A percentile compares a stretch with the other conserved stretches of the same genome.
phyloP scores from a whole-genome alignment of 2,888 invertebrate species.

The Pogonocherus hispidulus region DNA sequence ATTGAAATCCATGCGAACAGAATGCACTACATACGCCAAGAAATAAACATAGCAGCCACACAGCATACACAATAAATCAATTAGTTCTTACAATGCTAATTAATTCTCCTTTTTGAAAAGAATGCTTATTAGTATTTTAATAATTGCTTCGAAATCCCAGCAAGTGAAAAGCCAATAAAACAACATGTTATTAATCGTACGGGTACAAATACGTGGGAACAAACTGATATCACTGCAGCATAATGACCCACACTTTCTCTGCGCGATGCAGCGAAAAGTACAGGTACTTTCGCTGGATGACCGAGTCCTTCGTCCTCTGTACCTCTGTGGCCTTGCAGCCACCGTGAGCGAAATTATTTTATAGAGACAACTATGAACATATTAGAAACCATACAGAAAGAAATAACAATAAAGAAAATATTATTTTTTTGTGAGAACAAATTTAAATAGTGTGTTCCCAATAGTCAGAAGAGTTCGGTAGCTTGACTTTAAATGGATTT shows the following conservation, averaged over 20 bases:
- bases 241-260: conserved; percentile 12
- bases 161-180: background rate
- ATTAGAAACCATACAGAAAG: no score
- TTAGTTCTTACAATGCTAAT: conserved; percentile 6
- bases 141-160: background rate
- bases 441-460: no score
- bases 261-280: background rate
- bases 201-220: background rate
- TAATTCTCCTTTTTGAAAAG: conserved; percentile 6
- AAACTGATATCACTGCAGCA: conserved; percentile 8
- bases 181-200: background rate
- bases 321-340: background rate
- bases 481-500: no score
- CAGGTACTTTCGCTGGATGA: conserved; percentile 2
- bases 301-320: conserved; percentile 8
- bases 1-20: background rate
- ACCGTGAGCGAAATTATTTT: no score
- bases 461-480: no score
- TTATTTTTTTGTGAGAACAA: no score
- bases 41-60: background rate
- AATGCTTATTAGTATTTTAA: background rate
- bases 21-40: background rate
- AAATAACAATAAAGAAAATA: no score
- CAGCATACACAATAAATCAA: background rate
- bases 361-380: no score